Evolutionary conservation across 2,797 vertebrate species (phyloP), one percentile per base, ranked within the genome.

Genomic region (Lerista edwardsae): DNA sequence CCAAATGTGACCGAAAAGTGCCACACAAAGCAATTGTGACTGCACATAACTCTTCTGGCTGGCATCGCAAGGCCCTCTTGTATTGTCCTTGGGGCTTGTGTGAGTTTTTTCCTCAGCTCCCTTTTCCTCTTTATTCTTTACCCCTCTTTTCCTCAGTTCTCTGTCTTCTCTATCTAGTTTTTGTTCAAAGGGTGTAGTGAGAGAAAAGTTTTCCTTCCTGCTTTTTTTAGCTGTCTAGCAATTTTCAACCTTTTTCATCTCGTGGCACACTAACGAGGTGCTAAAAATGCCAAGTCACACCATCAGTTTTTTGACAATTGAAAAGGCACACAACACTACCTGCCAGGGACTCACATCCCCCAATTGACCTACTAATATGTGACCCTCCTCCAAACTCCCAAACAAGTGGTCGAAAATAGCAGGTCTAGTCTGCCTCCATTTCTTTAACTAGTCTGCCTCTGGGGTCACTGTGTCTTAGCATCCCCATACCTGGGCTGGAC

Each of bases 71-170:
- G 19, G 25, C 17, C 10, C 29, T 57, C 76, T 17, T 21, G n/a
- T n/a, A n/a, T n/a, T n/a, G n/a, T 3, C 27, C 23, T 34, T 41
- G 31, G 6, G 3, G 1, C 51, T 5, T 5, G 0, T 25, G 27
- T 3, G 6, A 65, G 17, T 7, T 17, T 55, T 34, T 47, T 41
- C 14, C 41, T 74, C 29, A 9, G 17, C 31, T 68, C 47, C 17
- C 57, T 64, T 73, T 36, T 68, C 47, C 29, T 9, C 44, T 3
- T 17, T 9, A 59, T 57, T 29, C 47, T 36, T 57, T 29, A 41
- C 7, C 10, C 9, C 34, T 19, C 29, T 78, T 78, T 34, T 29
- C 47, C 21, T 59, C 29, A 31, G 29, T 64, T 51, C 51, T 19
- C 27, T 47, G 47, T 68, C 47, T 74, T 6, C 27, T 47, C 51